Evolutionary conservation across 2,888 invertebrate genomes (phyloP).

Genomic region (Andrena chrysosceles): DNA sequence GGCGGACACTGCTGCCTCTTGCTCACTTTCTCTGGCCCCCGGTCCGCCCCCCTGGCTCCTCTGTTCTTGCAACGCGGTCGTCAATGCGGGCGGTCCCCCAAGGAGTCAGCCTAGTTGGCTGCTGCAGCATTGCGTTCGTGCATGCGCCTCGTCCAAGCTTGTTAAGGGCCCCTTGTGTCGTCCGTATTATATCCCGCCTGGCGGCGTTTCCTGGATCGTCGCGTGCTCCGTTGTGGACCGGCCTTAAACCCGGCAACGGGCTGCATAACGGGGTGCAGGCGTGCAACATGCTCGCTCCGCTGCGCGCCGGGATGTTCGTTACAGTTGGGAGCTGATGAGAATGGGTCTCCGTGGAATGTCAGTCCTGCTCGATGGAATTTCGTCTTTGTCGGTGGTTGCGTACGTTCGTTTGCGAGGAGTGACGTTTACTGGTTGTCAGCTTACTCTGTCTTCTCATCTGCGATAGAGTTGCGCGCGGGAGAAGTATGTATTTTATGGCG

Average conservation of each 20-base stretch:
- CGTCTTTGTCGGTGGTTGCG: no score
- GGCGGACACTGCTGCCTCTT: neutral
- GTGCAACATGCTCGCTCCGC: conserved; percentile 49
- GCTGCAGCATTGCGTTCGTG: conserved; percentile 67
- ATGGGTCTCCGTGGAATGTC: no score
- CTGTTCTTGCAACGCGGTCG: conserved; percentile 45
- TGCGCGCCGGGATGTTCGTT: conserved; percentile 53
- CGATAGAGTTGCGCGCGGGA: no score
- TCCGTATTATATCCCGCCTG: conserved; percentile 69
- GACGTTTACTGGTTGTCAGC: no score
- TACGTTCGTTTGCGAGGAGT: no score
- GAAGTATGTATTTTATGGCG: no score
- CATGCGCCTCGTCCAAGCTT: conserved; percentile 70
- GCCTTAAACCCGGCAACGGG: conserved; percentile 41
- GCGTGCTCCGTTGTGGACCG: conserved; percentile 63
- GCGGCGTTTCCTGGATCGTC: conserved; percentile 72
- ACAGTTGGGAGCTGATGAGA: conserved; percentile 2
- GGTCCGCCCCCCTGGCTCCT: conserved; percentile 19
- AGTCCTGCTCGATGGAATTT: no score
- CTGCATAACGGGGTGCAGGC: conserved; percentile 63
- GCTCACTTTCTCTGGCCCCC: conserved; percentile 22
- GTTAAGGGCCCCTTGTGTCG: conserved; percentile 73
- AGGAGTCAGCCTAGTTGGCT: conserved; percentile 70
- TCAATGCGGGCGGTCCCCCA: conserved; percentile 73
- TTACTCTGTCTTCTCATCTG: no score